Percentiles rank a stretch among this genome's conserved stretches.
phyloP scores from a whole-genome alignment of 2,888 invertebrate species.

The Trachelus tabidus region DNA sequence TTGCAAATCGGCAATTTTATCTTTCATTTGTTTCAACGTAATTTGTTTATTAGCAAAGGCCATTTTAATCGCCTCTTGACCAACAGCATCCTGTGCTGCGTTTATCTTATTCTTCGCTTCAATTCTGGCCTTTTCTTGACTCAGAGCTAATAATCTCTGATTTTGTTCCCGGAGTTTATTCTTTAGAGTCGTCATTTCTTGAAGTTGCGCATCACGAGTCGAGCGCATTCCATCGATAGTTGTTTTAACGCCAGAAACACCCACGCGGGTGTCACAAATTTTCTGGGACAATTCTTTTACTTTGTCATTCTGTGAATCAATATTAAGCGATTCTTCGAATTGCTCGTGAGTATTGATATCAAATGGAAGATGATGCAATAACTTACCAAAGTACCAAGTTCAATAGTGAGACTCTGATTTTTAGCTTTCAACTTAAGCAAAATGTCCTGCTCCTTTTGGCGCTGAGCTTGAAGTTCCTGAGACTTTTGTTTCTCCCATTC shows the following conservation, averaged over 20 bases:
- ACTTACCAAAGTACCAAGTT: slow-evolving; percentile 71
- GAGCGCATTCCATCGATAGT: slow-evolving; percentile 97
- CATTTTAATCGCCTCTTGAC: slow-evolving; percentile 72
- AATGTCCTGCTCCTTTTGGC: slow-evolving; percentile 87
- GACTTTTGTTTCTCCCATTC: slow-evolving; percentile 95
- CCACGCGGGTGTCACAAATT: slow-evolving; percentile 85
- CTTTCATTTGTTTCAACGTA: slow-evolving; percentile 76
- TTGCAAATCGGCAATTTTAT: slow-evolving; percentile 80
- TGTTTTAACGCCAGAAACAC: slow-evolving; percentile 90
- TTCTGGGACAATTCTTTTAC: slow-evolving; percentile 84
- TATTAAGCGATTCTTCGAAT: background rate
- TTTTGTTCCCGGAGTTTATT: slow-evolving; percentile 87
- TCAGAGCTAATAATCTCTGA: slow-evolving; percentile 80
- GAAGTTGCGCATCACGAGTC: slow-evolving; percentile 91
- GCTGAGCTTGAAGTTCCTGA: slow-evolving; percentile 86
- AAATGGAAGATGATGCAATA: background rate
- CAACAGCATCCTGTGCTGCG: slow-evolving; percentile 66
- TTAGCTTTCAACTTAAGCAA: slow-evolving; percentile 88
- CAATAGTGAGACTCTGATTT: slow-evolving; percentile 85
- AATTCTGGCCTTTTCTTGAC: slow-evolving; percentile 85
- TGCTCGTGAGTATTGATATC: background rate
- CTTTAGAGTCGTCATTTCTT: slow-evolving; percentile 86
- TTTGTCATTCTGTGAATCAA: slow-evolving; percentile 70
- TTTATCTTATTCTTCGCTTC: slow-evolving; percentile 78
- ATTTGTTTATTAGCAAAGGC: slow-evolving; percentile 79